Percentiles rank a stretch among this genome's conserved stretches.
These are phyloP conservation scores for Sarcophaga carnaria DNA, from an alignment of 2,888 invertebrate genomes.

Conservation along the genomic window DNA sequence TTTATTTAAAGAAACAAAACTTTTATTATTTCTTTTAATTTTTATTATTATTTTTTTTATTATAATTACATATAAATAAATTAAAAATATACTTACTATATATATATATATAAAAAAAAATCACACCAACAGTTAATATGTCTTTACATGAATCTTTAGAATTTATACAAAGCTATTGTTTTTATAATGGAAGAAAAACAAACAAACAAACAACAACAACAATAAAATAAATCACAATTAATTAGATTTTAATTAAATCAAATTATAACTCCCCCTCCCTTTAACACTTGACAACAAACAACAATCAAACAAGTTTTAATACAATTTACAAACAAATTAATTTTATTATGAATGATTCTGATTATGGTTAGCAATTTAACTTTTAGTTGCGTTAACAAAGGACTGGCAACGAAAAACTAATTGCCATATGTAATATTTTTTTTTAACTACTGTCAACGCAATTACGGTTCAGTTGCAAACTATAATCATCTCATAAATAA, in stretches of 20 bases:
- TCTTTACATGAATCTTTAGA: slow-evolving; percentile 17
- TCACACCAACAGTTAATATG: slow-evolving; percentile 28
- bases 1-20: slow-evolving; percentile 60
- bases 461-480: background rate
- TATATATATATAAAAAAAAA: slow-evolving; percentile 23
- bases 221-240: background rate
- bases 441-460: slow-evolving; percentile 24
- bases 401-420: slow-evolving; percentile 32
- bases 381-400: background rate
- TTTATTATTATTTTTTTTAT: slow-evolving; percentile 38
- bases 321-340: background rate
- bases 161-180: slow-evolving; percentile 20
- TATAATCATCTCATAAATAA: background rate
- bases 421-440: background rate
- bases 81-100: background rate
- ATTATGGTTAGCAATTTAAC: slow-evolving; percentile 4
- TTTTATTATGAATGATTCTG: background rate
- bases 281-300: background rate
- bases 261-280: background rate
- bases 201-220: background rate
- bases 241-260: background rate
- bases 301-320: slow-evolving; percentile 26
- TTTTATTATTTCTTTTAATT: background rate
- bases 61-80: background rate
- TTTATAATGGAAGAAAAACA: slow-evolving; percentile 13